Evolutionary conservation across 2,113 vertebrate species (phyloP).

Genomic region (Nansenia antarctica): DNA sequence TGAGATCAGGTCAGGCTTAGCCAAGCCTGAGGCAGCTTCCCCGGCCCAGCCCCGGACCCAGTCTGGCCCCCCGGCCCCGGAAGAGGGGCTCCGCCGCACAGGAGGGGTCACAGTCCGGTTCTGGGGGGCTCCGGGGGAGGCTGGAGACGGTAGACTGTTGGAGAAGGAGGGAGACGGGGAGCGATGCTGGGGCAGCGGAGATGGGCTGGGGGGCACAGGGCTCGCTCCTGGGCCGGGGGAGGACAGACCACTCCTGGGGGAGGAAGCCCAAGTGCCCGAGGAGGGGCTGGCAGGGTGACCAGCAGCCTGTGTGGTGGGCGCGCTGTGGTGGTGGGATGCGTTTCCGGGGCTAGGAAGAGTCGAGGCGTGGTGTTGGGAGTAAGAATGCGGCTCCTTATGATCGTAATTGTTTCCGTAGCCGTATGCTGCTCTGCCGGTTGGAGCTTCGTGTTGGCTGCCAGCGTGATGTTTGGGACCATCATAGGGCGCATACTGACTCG

Average conservation of each 20-base stretch:
- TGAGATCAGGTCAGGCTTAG: conserved; percentile 46
- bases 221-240: conserved; percentile 36
- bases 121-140: conserved; percentile 18
- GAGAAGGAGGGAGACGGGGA: conserved; percentile 55
- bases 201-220: conserved; percentile 15
- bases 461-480: conserved; percentile 69
- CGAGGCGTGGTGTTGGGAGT: conserved; percentile 42
- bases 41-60: conserved; percentile 11
- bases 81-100: conserved; percentile 38
- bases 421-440: conserved; percentile 37
- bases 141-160: conserved; percentile 29
- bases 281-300: conserved; percentile 40
- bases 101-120: conserved; percentile 30
- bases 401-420: conserved; percentile 72
- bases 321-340: conserved; percentile 31
- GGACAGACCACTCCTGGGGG: conserved; percentile 36
- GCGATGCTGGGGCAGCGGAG: conserved; percentile 40
- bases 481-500: conserved; percentile 47
- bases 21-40: conserved; percentile 25
- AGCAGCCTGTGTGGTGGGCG: conserved; percentile 33
- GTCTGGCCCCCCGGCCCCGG: conserved; percentile 10
- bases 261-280: conserved; percentile 54
- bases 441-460: conserved; percentile 48
- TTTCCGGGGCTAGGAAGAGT: conserved; percentile 42
- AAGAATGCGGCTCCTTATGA: conserved; percentile 62